Percentiles rank a stretch among this genome's conserved stretches.
These are phyloP conservation scores for Andricus curvator DNA, from an alignment of 2,888 invertebrate species.

Conservation along the genomic window DNA sequence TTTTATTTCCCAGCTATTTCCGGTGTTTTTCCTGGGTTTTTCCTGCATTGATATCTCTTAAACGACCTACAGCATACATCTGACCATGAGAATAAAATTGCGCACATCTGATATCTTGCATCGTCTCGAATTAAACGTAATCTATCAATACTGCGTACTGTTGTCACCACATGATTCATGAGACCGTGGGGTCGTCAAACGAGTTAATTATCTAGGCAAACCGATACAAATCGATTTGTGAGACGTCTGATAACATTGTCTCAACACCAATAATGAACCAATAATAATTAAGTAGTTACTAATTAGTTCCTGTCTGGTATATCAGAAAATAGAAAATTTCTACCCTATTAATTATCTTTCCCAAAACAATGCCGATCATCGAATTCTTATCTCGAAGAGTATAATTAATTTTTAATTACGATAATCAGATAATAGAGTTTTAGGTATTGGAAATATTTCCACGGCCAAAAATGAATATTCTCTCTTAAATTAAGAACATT, in stretches of 20 bases:
- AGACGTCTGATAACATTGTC: neutral
- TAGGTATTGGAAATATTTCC: no score
- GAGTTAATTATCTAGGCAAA: neutral
- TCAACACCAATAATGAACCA: neutral
- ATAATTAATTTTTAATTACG: no score
- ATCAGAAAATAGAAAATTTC: no score
- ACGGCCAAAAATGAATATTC: no score
- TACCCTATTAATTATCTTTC: no score
- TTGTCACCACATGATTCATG: neutral
- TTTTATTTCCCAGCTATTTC: no score
- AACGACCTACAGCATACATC: neutral
- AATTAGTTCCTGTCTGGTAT: no score
- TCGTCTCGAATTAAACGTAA: neutral
- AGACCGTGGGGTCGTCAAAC: neutral
- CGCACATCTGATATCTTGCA: neutral
- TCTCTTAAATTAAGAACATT: no score
- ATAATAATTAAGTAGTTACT: no score
- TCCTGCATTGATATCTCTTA: neutral
- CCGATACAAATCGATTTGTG: neutral
- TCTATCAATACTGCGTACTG: neutral
- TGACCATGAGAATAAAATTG: neutral
- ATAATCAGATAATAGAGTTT: no score
- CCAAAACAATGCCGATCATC: no score
- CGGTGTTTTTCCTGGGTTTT: neutral
- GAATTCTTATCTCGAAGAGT: no score